Conservation (phyloP, 2,888 invertebrate genomes). For the Perithous albicinctus region DNA sequence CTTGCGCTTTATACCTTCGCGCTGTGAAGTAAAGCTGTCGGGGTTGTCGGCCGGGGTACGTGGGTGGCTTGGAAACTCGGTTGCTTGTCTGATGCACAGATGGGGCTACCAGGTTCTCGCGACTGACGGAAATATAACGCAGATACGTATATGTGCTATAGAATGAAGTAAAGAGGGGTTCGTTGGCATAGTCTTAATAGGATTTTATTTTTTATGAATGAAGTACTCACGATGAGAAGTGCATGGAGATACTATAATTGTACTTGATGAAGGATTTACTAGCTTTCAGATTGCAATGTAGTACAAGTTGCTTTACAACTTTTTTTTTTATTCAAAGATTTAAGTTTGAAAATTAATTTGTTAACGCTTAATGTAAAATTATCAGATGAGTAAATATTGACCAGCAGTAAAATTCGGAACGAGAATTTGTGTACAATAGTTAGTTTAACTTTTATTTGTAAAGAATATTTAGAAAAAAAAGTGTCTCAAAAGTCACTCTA, state of each 20-base stretch:
- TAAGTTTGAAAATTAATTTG: background rate
- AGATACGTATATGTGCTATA: background rate
- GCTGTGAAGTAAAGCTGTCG: constrained; percentile 28
- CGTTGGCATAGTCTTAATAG: background rate
- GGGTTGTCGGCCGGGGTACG: constrained; percentile 74
- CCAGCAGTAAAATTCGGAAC: background rate
- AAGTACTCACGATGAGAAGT: background rate
- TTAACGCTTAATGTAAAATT: background rate
- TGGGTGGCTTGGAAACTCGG: constrained; percentile 70
- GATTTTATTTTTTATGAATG: background rate
- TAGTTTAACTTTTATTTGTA: background rate
- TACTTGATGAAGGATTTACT: background rate
- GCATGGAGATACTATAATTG: background rate
- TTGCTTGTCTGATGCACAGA: constrained; percentile 74
- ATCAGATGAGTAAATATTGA: background rate
- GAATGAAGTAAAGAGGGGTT: background rate
- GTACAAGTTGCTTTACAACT: background rate
- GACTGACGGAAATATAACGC: constrained; percentile 12
- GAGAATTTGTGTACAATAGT: background rate
- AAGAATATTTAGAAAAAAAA: background rate
- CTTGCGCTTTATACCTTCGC: constrained; percentile 1
- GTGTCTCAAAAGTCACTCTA: too few species aligned
- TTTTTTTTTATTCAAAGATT: background rate
- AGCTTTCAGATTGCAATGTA: background rate
- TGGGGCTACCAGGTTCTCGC: constrained; percentile 76